Evolutionary conservation across 1,140 invertebrate species (phyloP).

Genomic region (Agrypnia vestita): DNA sequence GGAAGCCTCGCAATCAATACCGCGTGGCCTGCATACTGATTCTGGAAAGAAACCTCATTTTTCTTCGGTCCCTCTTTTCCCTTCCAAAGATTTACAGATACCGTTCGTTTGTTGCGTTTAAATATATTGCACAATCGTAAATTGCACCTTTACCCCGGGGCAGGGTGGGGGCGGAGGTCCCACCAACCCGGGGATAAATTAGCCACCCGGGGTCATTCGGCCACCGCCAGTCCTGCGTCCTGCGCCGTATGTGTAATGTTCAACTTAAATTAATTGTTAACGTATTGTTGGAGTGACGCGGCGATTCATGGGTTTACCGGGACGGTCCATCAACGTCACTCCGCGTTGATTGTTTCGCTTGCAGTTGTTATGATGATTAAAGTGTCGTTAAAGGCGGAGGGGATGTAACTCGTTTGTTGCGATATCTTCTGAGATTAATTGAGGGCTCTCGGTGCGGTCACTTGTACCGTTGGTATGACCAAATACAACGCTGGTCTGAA

Average conservation of each 20-base stretch:
- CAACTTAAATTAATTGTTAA: constrained; percentile 57
- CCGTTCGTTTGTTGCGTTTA: constrained; percentile 39
- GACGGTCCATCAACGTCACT: constrained; percentile 22
- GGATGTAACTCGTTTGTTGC: neutral
- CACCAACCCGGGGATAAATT: constrained; percentile 44
- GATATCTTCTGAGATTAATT: constrained; percentile 5
- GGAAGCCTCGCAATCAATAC: neutral
- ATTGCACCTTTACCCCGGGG: constrained; percentile 26
- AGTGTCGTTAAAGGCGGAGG: constrained; percentile 2
- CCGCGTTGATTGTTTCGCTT: constrained; percentile 40
- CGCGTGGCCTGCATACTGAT: constrained; percentile 17
- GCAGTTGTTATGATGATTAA: constrained; percentile 25
- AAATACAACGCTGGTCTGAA: too few species aligned
- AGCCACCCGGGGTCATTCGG: constrained; percentile 31
- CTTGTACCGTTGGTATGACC: too few species aligned
- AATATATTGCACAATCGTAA: constrained; percentile 46
- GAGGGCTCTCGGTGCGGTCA: too few species aligned
- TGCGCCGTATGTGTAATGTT: constrained; percentile 47
- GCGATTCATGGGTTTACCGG: constrained; percentile 20
- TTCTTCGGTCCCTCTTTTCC: constrained; percentile 29
- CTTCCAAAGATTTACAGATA: constrained; percentile 24
- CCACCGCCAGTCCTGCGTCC: neutral
- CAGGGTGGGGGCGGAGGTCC: neutral
- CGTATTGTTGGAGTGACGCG: constrained; percentile 50
- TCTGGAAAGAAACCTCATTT: constrained; percentile 2